Evolutionary conservation across 2,113 vertebrate genomes (phyloP).

Genomic region (Sceloporus undulatus): DNA sequence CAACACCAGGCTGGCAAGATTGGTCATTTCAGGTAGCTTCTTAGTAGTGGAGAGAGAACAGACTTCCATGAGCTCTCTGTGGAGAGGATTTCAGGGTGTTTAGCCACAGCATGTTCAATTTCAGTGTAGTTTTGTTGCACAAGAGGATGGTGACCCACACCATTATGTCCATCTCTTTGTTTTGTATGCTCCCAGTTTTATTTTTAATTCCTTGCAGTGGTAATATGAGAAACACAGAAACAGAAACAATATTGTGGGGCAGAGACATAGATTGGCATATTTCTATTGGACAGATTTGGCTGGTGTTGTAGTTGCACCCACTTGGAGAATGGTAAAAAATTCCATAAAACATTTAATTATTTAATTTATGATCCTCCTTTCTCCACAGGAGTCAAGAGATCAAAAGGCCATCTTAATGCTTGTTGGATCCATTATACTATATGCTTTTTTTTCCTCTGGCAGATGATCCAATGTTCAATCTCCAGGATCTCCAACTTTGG

Average conservation of each 20-base stretch:
- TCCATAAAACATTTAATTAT: neutral
- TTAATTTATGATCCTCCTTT: too few species aligned
- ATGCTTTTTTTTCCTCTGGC: neutral
- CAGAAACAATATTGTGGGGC: neutral
- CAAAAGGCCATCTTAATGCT: neutral
- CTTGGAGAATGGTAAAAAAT: neutral
- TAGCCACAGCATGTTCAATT: neutral
- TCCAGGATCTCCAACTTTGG: neutral
- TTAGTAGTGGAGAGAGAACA: neutral
- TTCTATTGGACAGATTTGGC: neutral
- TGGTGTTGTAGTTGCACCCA: neutral
- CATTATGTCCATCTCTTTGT: neutral
- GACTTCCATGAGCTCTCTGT: neutral
- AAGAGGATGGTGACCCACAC: neutral
- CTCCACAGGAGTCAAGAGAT: too few species aligned
- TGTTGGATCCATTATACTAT: neutral
- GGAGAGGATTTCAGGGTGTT: neutral
- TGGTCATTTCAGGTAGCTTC: neutral
- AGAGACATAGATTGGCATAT: neutral
- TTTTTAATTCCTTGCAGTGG: neutral
- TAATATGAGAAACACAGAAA: neutral
- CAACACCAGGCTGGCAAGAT: neutral
- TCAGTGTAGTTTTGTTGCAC: neutral
- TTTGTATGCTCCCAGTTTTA: neutral
- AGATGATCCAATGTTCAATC: neutral